phyloP scores from a whole-genome alignment of 2,797 vertebrate species.

The Pipistrellus pygmaeus region DNA sequence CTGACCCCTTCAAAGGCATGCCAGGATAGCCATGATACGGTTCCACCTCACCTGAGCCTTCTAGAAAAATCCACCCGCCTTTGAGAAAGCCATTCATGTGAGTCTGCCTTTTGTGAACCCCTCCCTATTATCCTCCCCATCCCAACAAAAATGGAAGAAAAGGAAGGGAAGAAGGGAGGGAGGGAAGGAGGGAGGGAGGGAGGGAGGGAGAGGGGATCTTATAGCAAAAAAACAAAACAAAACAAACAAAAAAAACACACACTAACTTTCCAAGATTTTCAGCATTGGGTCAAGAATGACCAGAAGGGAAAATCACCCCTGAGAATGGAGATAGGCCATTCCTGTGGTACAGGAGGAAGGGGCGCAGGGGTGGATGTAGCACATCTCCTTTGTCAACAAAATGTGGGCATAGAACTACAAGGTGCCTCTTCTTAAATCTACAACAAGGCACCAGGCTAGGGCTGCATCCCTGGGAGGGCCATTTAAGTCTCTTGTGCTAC shows the following conservation, averaged over 20 bases:
- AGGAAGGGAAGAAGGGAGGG: background rate
- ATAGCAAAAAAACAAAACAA: background rate
- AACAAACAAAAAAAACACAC: background rate
- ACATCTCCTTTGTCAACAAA: background rate
- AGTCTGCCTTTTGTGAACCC: background rate
- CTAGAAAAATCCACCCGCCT: constrained; percentile 1
- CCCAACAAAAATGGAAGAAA: background rate
- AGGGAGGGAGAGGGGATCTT: background rate
- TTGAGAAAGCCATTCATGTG: background rate
- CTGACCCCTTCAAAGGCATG: background rate
- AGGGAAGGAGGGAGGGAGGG: no score
- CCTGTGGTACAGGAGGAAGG: background rate
- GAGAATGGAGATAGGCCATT: background rate
- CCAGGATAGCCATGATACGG: background rate
- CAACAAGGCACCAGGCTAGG: background rate
- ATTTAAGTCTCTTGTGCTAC: background rate
- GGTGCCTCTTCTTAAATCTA: background rate
- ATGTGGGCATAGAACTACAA: background rate
- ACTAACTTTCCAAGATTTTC: background rate
- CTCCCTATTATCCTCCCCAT: background rate
- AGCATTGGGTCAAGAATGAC: background rate
- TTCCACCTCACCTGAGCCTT: background rate
- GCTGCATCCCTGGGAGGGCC: background rate
- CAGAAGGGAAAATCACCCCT: background rate
- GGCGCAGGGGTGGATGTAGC: background rate